These are phyloP conservation scores for Myanophis thanlyinensis DNA, from an alignment of 2,113 vertebrate genomes.

Conservation along the genomic window DNA sequence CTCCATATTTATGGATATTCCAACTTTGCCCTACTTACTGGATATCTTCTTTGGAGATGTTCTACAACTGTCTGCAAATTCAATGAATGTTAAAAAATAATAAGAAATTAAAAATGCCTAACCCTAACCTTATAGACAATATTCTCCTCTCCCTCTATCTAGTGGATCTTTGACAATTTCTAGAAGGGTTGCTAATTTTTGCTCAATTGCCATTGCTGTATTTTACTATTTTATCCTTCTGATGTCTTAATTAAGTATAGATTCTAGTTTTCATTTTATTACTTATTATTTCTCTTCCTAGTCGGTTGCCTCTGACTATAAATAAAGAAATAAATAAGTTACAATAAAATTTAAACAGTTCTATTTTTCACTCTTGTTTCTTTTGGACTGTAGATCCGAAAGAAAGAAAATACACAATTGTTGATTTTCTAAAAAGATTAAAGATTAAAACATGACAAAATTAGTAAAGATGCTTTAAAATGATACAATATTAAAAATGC, in stretches of 20 bases:
- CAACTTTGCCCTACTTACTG: background rate
- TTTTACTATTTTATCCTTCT: background rate
- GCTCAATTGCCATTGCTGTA: background rate
- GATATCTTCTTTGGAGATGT: background rate
- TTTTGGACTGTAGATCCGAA: background rate
- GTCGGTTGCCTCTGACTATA: background rate
- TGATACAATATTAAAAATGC: background rate
- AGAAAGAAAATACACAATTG: background rate
- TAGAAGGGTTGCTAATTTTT: background rate
- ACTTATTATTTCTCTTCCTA: background rate
- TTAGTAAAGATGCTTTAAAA: background rate
- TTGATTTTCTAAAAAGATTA: background rate
- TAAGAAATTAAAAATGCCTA: background rate
- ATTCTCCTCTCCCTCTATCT: background rate
- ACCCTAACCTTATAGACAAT: background rate
- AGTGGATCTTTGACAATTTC: background rate
- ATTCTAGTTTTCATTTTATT: background rate
- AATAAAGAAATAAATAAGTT: background rate
- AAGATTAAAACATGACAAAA: background rate
- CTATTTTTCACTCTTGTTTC: background rate
- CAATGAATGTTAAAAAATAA: background rate
- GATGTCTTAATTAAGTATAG: background rate
- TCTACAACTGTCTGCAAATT: background rate
- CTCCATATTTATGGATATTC: background rate
- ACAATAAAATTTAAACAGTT: background rate